Evolutionary conservation across 2,113 vertebrate genomes (phyloP).

Genomic region (Melanotaenia duboulayi): DNA sequence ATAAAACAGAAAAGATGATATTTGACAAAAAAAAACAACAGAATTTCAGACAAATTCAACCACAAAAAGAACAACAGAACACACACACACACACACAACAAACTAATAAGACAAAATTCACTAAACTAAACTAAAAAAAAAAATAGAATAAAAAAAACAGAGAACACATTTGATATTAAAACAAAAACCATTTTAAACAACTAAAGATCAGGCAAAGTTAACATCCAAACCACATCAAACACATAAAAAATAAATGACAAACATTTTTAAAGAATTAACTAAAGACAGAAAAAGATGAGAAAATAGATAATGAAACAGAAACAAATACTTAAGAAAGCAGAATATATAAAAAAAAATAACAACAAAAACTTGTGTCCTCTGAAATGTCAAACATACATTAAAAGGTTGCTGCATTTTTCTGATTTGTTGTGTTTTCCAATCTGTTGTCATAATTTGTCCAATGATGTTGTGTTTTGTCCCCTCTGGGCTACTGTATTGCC

Average conservation of each 20-base stretch:
- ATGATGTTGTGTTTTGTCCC: background rate
- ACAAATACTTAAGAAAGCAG: background rate
- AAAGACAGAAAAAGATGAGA: background rate
- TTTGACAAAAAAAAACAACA: background rate
- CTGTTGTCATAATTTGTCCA: background rate
- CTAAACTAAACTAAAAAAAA: too few species aligned
- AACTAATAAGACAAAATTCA: too few species aligned
- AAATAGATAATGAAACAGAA: too few species aligned
- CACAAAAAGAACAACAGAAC: too few species aligned
- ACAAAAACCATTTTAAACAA: background rate
- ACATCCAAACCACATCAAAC: background rate
- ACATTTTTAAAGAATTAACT: background rate
- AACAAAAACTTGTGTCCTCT: background rate
- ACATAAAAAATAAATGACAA: background rate
- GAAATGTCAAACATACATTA: background rate
- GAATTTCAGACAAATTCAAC: background rate
- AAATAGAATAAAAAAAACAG: too few species aligned
- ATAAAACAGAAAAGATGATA: background rate
- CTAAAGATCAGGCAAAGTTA: background rate
- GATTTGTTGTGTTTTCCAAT: too few species aligned
- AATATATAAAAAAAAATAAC: background rate
- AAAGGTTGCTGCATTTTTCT: background rate
- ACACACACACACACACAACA: too few species aligned
- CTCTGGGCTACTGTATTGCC: background rate
- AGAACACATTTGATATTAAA: background rate